Conservation (phyloP, 2,888 invertebrate genomes). For the Nephrotoma guestfalica region DNA sequence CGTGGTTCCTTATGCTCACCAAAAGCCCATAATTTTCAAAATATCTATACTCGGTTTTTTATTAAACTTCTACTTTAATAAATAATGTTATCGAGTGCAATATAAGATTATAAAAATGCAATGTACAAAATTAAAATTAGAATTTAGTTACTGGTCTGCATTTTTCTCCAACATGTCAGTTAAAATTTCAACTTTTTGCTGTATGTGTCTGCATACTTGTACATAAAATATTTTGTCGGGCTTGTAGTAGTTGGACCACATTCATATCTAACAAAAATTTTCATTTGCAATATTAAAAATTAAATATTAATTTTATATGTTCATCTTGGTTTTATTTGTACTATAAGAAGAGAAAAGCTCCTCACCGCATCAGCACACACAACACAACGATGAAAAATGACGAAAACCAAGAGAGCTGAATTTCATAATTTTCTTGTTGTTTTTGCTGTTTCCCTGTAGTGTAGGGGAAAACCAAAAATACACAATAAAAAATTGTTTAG, state of each 20-base stretch:
- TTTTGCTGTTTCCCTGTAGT: background rate
- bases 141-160: background rate
- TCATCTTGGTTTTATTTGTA: background rate
- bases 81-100: no score
- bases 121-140: background rate
- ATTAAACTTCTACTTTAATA: no score
- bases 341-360: background rate
- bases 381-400: background rate
- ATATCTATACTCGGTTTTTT: no score
- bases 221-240: background rate
- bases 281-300: background rate
- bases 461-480: background rate
- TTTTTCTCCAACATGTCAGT: background rate
- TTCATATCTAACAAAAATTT: background rate
- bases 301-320: background rate
- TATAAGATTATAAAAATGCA: no score
- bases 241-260: no score
- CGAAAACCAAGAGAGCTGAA: background rate
- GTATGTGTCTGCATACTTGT: background rate
- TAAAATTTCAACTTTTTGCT: background rate
- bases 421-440: background rate
- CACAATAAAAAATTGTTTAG: background rate
- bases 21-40: no score
- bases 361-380: background rate
- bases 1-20: no score